These are phyloP conservation scores for Syncerus caffer DNA, from an alignment of 2,797 vertebrate species.

Conservation along the genomic window DNA sequence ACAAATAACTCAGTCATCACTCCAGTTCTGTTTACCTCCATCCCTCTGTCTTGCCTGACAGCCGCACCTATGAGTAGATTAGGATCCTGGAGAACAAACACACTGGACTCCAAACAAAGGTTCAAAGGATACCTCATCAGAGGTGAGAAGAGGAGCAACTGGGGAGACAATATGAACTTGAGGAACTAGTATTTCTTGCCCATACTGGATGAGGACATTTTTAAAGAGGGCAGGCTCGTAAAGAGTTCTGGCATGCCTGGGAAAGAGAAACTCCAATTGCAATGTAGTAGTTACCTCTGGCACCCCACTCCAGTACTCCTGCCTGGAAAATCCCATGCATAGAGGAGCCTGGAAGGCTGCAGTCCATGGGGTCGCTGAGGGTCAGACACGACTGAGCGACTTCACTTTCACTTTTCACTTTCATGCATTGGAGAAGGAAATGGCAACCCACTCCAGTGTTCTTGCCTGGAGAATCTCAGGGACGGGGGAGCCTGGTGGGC, in stretches of 20 bases:
- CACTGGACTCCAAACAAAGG: conserved; percentile 14
- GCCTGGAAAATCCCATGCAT: no score
- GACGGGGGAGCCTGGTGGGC: no score
- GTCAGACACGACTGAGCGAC: no score
- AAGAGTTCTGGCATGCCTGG: not conserved
- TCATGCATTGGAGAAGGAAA: no score
- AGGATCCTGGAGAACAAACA: conserved; percentile 46
- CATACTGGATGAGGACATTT: conserved; percentile 28
- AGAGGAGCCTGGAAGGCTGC: no score
- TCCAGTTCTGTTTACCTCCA: conserved; percentile 1
- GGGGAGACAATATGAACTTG: conserved; percentile 17
- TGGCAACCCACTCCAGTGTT: no score
- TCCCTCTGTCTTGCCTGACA: not conserved
- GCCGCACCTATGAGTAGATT: conserved; percentile 44
- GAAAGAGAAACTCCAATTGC: conserved; percentile 17
- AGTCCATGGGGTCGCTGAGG: no score
- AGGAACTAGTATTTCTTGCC: conserved; percentile 66
- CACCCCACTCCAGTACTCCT: no score
- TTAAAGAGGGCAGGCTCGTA: not conserved
- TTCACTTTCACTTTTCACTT: no score
- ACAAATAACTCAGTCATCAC: not conserved
- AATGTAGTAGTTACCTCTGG: not conserved
- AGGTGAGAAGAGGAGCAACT: conserved; percentile 20
- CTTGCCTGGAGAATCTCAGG: no score
- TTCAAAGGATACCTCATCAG: conserved; percentile 58